A percentile compares a stretch with the other conserved stretches of the same genome.
Conservation (phyloP, 2,888 invertebrate species). For the Drosophila silvestris region DNA sequence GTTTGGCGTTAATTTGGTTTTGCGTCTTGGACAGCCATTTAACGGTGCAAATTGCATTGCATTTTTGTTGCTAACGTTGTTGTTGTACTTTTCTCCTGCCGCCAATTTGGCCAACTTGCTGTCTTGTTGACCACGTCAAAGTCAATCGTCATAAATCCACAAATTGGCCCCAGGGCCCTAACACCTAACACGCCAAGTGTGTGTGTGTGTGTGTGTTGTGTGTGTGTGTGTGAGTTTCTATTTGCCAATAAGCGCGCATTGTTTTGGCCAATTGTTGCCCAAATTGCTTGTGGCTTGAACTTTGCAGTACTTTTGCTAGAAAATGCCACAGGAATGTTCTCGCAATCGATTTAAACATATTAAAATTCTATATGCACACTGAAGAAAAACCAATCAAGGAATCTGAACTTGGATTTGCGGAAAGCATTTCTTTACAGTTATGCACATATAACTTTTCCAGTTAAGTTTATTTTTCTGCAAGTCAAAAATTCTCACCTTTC, state of each 20-base stretch:
- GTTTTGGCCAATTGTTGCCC: conserved; percentile 63
- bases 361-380: conserved; percentile 1
- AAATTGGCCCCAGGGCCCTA: conserved; percentile 52
- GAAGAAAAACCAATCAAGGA: conserved; percentile 1
- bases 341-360: conserved; percentile 3
- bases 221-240: conserved; percentile 1
- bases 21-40: conserved; percentile 70
- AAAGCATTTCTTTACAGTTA: conserved; percentile 4
- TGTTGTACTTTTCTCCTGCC: conserved; percentile 19
- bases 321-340: conserved; percentile 31
- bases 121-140: conserved; percentile 58
- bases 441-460: not conserved
- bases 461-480: not conserved
- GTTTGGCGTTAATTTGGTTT: conserved; percentile 77
- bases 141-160: conserved; percentile 72
- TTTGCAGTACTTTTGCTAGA: conserved; percentile 16
- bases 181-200: conserved; percentile 31
- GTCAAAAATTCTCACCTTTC: not conserved
- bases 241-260: conserved; percentile 46
- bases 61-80: conserved; percentile 10
- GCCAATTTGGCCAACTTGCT: conserved; percentile 39
- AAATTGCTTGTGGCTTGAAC: conserved; percentile 73
- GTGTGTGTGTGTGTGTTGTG: conserved; percentile 14
- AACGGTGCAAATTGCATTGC: conserved; percentile 79
- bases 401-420: conserved; percentile 1